Evolutionary conservation across 2,797 vertebrate species (phyloP).

Genomic region (Sebastes steindachneri): DNA sequence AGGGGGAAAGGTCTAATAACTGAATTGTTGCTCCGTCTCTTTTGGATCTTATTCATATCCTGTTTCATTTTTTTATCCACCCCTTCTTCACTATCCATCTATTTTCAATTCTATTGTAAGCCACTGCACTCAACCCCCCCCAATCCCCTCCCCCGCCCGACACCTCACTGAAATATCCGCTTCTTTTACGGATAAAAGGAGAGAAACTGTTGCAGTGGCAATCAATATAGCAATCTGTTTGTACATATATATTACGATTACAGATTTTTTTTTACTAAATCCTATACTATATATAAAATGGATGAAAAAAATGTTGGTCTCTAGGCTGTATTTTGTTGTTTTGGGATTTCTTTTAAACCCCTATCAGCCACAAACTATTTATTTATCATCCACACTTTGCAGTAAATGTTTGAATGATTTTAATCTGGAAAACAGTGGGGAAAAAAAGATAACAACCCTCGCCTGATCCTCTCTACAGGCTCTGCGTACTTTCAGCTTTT

Average conservation of each 20-base stretch:
- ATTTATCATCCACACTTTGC: constrained; percentile 3
- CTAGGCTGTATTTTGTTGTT: background rate
- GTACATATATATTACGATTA: constrained; percentile 11
- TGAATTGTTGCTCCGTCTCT: constrained; percentile 7
- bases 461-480: constrained; percentile 2
- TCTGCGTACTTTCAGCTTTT: constrained; percentile 25
- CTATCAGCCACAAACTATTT: background rate
- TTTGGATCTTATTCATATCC: constrained; percentile 47
- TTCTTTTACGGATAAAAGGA: constrained; percentile 26
- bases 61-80: constrained; percentile 6
- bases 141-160: too few species aligned
- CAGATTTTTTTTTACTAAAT: background rate
- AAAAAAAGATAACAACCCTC: background rate
- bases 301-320: background rate
- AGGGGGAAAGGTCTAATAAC: constrained; percentile 33
- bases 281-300: background rate
- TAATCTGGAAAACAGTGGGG: constrained; percentile 34
- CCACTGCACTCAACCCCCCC: background rate
- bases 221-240: constrained; percentile 18
- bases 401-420: constrained; percentile 26
- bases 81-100: constrained; percentile 20
- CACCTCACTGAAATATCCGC: constrained; percentile 16
- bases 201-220: background rate
- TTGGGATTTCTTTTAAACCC: constrained; percentile 3
- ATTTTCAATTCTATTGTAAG: constrained; percentile 14